Base-by-base conservation (phyloP, 64 coral and sea anemone species). In the Porites australiensis region DNA sequence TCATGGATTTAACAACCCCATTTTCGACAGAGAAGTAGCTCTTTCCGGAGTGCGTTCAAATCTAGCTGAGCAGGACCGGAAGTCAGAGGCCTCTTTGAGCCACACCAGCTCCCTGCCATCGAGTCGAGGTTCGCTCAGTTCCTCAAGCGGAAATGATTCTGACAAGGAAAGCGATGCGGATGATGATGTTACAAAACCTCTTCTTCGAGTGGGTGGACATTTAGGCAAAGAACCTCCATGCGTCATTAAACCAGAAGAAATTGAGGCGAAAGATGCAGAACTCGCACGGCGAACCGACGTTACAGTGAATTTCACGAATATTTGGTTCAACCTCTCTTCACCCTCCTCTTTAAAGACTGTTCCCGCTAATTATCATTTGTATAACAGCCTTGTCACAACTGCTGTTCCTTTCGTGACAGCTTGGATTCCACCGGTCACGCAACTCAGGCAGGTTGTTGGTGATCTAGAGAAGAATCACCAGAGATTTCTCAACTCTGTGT, bases 341-440 rank as follows among this genome's bases (percentile, higher is more conserved):
- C 98, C 98, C 4, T 93, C 98, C 18, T 96, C 94, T 47, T 91
- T 95, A 18, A 96, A 96, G 54, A 90, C 98, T 52, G 84, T 99
- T 64, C 98, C 98, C 19, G 91, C 91, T 9, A 99, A 93, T 74
- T 99, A 99, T 70, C 98, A 99, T 55, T 86, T 99, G 58, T 96
- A 99, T 77, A 99, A 99, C 64, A 96, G 92, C 51, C 88, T 99
- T 44, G 92, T 99, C 11, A 99, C 98, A 43, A 96, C 98, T 74
- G 70, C 86, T 71, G 94, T 99, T 4, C 98, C 98, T 64, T 88
- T 93, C 48, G 92, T 95, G 45, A 90, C 90, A 57, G 94, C 94
- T 2, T 99, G 98, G 98, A 82, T 93, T 48, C 98, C 94, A 22
- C 86, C 89, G 3, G 62, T 95, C 61, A 70, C 60, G 27, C 88